Evolutionary conservation across 92 coral and sea anemone species (phyloP).

Genomic region (Pocillopora meandrina): DNA sequence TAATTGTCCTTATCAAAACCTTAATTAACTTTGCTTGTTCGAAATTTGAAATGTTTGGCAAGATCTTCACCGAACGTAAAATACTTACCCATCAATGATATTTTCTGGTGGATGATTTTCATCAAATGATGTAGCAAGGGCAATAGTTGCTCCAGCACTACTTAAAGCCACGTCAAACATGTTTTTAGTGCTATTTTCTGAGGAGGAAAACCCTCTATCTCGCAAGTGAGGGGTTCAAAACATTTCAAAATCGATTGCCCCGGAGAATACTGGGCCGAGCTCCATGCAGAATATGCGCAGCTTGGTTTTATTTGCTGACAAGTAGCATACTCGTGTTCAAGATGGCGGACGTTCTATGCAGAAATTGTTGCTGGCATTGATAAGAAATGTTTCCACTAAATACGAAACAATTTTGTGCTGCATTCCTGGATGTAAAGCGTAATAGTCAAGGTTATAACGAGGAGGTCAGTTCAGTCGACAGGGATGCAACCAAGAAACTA

Average conservation of each 20-base stretch:
- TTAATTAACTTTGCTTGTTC: no score
- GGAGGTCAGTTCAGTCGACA: slow-evolving; percentile 4
- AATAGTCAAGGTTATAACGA: slow-evolving; percentile 33
- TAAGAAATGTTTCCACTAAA: slow-evolving; percentile 16
- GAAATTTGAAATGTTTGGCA: not conserved
- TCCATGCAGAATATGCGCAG: not conserved
- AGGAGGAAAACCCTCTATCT: not conserved
- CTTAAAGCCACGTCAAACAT: slow-evolving; percentile 94
- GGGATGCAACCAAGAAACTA: slow-evolving; percentile 15
- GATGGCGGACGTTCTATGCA: slow-evolving; percentile 10
- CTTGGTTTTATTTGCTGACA: not conserved
- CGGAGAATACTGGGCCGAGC: slow-evolving; percentile 1
- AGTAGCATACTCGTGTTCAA: slow-evolving; percentile 23
- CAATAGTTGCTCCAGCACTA: slow-evolving; percentile 86
- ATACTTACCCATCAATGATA: slow-evolving; percentile 90
- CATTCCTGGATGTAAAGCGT: slow-evolving; percentile 40
- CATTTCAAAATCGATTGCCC: not conserved
- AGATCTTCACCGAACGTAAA: not conserved
- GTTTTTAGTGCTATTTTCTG: not conserved
- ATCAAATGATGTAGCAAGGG: slow-evolving; percentile 81
- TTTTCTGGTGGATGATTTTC: slow-evolving; percentile 95
- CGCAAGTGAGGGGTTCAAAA: not conserved
- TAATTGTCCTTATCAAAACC: no score
- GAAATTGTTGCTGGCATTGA: not conserved
- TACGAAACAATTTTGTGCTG: slow-evolving; percentile 26